These are phyloP conservation scores for Lepidurus packardi DNA, from an alignment of 1,140 invertebrate species.

Conservation along the genomic window DNA sequence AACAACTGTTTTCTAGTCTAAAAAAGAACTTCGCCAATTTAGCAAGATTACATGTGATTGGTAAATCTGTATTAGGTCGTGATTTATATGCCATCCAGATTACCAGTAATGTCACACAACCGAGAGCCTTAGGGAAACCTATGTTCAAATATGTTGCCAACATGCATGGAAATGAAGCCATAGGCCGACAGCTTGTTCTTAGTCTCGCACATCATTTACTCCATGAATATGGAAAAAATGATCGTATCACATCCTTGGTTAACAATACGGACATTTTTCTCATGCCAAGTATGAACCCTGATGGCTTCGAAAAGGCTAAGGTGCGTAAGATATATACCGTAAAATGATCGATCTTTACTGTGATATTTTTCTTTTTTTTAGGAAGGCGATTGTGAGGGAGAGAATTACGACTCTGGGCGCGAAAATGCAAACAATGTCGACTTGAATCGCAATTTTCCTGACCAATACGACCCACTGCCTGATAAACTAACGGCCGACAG, in stretches of 20 bases:
- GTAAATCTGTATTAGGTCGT: constrained; percentile 41
- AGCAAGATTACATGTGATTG: constrained; percentile 27
- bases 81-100: constrained; percentile 48
- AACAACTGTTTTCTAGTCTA: constrained; percentile 1
- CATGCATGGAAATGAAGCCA: constrained; percentile 61
- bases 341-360: background rate
- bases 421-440: constrained; percentile 45
- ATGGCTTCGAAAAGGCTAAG: constrained; percentile 74
- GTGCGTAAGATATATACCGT: constrained; percentile 47
- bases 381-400: constrained; percentile 29
- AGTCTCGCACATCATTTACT: constrained; percentile 51
- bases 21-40: constrained; percentile 26
- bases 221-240: constrained; percentile 38
- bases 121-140: constrained; percentile 42
- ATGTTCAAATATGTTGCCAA: constrained; percentile 59
- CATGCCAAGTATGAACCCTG: constrained; percentile 87
- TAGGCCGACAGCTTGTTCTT: constrained; percentile 53
- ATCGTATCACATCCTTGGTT: constrained; percentile 62
- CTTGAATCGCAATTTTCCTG: constrained; percentile 47
- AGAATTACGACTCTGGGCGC: constrained; percentile 34
- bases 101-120: constrained; percentile 44
- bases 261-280: constrained; percentile 80
- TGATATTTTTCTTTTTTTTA: background rate
- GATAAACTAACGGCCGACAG: constrained; percentile 34
- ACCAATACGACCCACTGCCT: constrained; percentile 36